Conservation (phyloP, 2,113 vertebrate genomes). For the Periophthalmus modestus region DNA sequence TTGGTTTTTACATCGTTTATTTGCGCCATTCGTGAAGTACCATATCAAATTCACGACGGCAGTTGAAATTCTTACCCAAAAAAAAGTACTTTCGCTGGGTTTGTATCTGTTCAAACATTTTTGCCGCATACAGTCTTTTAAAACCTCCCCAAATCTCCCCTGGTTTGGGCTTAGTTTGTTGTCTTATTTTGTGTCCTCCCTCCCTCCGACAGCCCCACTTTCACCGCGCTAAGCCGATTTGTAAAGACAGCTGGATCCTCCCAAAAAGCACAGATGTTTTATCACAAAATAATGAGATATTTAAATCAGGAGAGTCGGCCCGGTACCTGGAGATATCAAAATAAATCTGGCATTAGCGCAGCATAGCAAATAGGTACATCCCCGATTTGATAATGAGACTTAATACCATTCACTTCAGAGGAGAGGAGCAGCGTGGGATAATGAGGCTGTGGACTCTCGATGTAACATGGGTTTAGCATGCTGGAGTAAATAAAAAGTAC, state of each 20-base stretch:
- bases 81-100: no score
- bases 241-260: conserved; percentile 39
- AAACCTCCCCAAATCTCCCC: conserved; percentile 3
- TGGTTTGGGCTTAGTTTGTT: conserved; percentile 18
- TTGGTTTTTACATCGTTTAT: no score
- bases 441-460: conserved; percentile 26
- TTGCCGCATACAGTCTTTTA: neutral
- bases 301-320: conserved; percentile 30
- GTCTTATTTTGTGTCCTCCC: conserved; percentile 8
- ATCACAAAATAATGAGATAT: conserved; percentile 54
- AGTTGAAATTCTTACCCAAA: no score
- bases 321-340: conserved; percentile 54
- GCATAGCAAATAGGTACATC: conserved; percentile 13
- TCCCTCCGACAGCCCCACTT: conserved; percentile 21
- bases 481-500: no score
- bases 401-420: conserved; percentile 16
- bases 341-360: conserved; percentile 39
- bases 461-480: neutral
- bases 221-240: conserved; percentile 57
- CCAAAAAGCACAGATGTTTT: conserved; percentile 27
- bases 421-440: conserved; percentile 20
- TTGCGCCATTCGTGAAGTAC: no score
- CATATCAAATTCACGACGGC: no score
- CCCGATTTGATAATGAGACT: conserved; percentile 46
- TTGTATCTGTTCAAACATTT: no score